These are phyloP conservation scores for Rhagonycha fulva DNA, from an alignment of 2,888 invertebrate species.

Conservation along the genomic window DNA sequence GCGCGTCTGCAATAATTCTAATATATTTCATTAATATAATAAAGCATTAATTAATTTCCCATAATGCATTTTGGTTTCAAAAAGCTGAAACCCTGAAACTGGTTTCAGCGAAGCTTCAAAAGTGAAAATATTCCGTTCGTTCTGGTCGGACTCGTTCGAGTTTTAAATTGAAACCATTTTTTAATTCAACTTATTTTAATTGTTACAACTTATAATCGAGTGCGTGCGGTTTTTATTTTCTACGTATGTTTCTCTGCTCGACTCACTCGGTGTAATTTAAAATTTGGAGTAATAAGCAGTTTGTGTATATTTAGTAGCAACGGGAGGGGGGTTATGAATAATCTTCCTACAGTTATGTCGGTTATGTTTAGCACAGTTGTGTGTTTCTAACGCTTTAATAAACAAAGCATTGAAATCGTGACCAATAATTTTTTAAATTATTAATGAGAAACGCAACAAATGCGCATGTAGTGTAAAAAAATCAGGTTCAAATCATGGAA, in stretches of 20 bases:
- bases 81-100: background rate
- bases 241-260: background rate
- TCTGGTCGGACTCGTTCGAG: background rate
- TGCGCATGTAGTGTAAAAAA: background rate
- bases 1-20: too few species aligned
- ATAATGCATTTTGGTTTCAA: background rate
- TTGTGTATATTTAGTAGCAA: background rate
- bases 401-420: background rate
- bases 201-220: background rate
- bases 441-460: background rate
- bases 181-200: background rate
- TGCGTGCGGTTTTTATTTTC: background rate
- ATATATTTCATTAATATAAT: too few species aligned
- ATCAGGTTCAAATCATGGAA: background rate
- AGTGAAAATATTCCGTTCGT: background rate
- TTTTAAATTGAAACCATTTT: background rate
- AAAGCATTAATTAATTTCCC: background rate
- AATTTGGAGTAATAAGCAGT: background rate
- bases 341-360: background rate
- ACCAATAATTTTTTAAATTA: background rate
- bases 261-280: background rate
- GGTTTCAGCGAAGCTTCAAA: background rate
- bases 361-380: slow-evolving; percentile 1
- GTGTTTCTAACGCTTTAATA: background rate
- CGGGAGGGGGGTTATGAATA: background rate